Percentiles rank a stretch among this genome's conserved stretches.
These are phyloP conservation scores for Cheilosia pagana DNA, from an alignment of 2,888 invertebrate species.

Conservation along the genomic window DNA sequence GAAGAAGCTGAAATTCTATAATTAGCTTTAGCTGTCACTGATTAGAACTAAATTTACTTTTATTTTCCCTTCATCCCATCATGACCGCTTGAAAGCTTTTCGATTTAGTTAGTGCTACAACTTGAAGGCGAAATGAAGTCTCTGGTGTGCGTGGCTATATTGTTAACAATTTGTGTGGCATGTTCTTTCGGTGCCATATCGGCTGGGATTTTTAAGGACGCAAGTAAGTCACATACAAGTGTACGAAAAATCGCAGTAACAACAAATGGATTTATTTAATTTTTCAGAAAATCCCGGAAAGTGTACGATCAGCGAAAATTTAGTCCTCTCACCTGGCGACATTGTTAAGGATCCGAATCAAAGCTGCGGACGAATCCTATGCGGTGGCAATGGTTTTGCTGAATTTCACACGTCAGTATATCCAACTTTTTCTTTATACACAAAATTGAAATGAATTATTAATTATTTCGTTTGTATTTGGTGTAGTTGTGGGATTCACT, in stretches of 20 bases:
- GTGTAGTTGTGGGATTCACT: background rate
- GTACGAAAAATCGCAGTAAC: background rate
- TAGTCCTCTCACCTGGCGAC: constrained; percentile 14
- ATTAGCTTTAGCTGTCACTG: too few relatives aligned
- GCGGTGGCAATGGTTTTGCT: background rate
- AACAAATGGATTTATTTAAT: background rate
- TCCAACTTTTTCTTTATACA: background rate
- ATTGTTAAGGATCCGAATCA: constrained; percentile 1
- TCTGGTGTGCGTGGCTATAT: background rate
- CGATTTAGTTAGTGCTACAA: background rate
- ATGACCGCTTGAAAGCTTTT: background rate
- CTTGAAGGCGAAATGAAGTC: constrained; percentile 4
- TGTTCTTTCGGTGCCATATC: background rate
- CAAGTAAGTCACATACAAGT: background rate
- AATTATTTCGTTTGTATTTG: background rate
- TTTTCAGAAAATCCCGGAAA: constrained; percentile 15
- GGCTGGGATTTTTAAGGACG: background rate
- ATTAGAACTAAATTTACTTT: background rate
- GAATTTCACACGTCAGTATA: constrained; percentile 13
- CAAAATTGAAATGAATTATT: background rate
- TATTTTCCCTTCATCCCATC: background rate
- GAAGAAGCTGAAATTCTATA: too few relatives aligned
- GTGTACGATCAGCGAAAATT: constrained; percentile 7
- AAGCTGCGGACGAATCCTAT: background rate
- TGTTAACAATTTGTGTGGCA: background rate